Conservation (phyloP, 2,113 vertebrate genomes). For the Sula dactylatra region DNA sequence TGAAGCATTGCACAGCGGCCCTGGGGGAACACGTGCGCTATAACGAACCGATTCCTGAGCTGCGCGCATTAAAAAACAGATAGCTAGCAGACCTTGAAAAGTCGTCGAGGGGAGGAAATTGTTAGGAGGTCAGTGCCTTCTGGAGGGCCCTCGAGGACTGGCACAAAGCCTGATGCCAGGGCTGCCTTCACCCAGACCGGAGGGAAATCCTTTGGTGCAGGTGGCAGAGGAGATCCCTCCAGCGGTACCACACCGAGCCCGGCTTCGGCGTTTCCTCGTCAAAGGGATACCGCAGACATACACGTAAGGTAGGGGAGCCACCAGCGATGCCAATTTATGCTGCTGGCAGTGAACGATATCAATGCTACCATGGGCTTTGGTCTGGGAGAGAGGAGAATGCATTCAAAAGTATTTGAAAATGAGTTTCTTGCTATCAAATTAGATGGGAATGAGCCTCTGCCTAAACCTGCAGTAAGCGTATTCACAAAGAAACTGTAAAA, state of each 20-base stretch:
- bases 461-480: background rate
- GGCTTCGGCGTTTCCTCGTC: accelerated
- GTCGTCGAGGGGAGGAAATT: too few relatives aligned
- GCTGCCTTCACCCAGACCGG: background rate
- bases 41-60: accelerated
- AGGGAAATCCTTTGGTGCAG: background rate
- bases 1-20: background rate
- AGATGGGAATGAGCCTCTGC: background rate
- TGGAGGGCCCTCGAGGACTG: background rate
- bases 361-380: background rate
- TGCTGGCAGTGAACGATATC: background rate
- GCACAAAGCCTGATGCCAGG: background rate
- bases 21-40: background rate
- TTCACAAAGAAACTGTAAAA: background rate
- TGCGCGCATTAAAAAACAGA: background rate
- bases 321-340: accelerated
- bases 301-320: background rate
- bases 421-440: background rate
- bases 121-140: background rate
- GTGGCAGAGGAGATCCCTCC: background rate
- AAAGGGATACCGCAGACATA: background rate
- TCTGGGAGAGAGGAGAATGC: background rate
- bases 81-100: background rate
- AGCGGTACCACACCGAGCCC: background rate
- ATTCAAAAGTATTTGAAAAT: background rate